Evolutionary conservation across 2,888 invertebrate genomes (phyloP).

Genomic region (Monochamus alternatus): DNA sequence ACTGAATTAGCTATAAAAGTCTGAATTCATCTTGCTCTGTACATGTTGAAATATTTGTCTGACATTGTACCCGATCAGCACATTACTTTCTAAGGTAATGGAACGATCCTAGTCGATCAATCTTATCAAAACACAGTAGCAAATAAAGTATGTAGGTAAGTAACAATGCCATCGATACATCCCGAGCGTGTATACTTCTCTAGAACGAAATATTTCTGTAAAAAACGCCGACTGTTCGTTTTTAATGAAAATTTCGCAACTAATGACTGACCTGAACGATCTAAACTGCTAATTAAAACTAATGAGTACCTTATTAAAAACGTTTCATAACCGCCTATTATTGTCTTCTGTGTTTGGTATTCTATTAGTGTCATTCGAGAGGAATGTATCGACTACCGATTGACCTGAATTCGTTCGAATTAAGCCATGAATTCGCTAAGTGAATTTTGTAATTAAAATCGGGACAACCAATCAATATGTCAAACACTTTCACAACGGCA

Average conservation of each 20-base stretch:
- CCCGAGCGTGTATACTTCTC: no score
- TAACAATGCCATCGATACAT: no score
- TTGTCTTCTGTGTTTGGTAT: neutral
- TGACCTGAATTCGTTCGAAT: slow-evolving; percentile 19
- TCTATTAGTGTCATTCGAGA: slow-evolving; percentile 23
- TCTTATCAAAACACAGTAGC: no score
- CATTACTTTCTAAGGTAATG: no score
- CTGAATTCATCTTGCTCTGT: no score
- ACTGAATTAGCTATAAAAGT: no score
- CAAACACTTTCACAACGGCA: slow-evolving; percentile 28
- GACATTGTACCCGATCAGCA: no score
- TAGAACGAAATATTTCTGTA: neutral
- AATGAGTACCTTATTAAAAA: slow-evolving; percentile 5
- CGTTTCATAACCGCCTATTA: slow-evolving; percentile 2
- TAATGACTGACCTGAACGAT: neutral
- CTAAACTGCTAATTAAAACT: neutral
- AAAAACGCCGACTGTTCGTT: neutral
- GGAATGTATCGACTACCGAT: slow-evolving; percentile 21
- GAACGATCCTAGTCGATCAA: no score
- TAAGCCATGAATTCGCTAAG: slow-evolving; percentile 25
- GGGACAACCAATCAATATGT: slow-evolving; percentile 21
- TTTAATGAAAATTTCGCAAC: neutral
- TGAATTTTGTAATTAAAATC: slow-evolving; percentile 31
- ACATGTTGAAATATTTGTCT: no score
- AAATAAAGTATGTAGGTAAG: no score